A percentile compares a stretch with the other conserved stretches of the same genome.
These are phyloP conservation scores for Prosapia bicincta DNA, from an alignment of 2,888 invertebrate genomes.

Conservation along the genomic window DNA sequence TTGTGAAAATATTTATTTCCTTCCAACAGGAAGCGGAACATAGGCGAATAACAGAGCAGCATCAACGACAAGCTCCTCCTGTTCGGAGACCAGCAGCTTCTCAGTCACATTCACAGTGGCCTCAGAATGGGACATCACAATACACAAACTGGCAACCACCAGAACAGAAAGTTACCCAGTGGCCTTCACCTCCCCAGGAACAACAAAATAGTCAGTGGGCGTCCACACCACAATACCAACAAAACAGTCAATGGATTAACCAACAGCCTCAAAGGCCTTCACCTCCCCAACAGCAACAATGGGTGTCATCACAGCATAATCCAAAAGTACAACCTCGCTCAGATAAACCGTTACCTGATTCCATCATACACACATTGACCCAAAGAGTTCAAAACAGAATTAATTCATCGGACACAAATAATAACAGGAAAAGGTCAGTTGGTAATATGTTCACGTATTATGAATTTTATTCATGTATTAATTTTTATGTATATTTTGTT, in stretches of 20 bases:
- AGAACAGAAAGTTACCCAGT: not conserved
- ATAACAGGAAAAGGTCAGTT: constrained; percentile 35
- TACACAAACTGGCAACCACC: constrained; percentile 24
- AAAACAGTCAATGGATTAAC: constrained; percentile 31
- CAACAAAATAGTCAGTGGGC: constrained; percentile 24
- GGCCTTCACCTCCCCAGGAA: constrained; percentile 23
- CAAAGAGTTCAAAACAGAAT: constrained; percentile 63
- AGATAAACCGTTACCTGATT: constrained; percentile 65
- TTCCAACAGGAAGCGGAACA: constrained; percentile 73
- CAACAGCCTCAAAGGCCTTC: not conserved
- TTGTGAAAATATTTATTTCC: too few species aligned
- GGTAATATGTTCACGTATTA: not conserved
- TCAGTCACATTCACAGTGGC: constrained; percentile 15
- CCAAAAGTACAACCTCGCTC: constrained; percentile 45
- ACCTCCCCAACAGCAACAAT: constrained; percentile 11
- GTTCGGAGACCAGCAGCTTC: constrained; percentile 24
- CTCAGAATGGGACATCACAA: constrained; percentile 26
- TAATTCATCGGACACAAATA: constrained; percentile 35
- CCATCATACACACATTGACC: constrained; percentile 65
- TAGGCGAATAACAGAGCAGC: constrained; percentile 66
- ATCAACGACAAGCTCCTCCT: constrained; percentile 46
- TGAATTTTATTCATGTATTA: too few species aligned
- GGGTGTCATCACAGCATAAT: constrained; percentile 3
- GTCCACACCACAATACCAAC: constrained; percentile 41
- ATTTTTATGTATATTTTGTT: too few species aligned